Evolutionary conservation across 2,113 vertebrate genomes (phyloP).

Genomic region (Scopus umbretta): DNA sequence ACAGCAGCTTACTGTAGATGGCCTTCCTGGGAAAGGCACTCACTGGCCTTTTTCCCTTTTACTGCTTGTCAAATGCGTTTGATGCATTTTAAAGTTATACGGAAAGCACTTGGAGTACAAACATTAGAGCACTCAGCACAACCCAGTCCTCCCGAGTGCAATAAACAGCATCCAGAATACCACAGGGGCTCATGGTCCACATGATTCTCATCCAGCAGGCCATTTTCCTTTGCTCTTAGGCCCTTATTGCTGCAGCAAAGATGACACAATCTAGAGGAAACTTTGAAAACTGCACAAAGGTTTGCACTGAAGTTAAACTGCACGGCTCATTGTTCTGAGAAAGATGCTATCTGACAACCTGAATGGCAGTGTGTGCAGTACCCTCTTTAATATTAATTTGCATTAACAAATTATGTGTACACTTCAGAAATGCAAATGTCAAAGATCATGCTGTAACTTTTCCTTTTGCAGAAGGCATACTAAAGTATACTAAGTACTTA

Average conservation of each 20-base stretch:
- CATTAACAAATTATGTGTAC: neutral
- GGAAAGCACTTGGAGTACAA: neutral
- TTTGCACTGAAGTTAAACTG: neutral
- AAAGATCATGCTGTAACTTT: neutral
- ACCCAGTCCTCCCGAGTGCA: neutral
- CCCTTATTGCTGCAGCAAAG: neutral
- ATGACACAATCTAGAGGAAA: neutral
- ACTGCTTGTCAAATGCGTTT: neutral
- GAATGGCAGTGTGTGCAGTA: fast-evolving
- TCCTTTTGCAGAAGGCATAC: neutral
- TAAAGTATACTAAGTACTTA: neutral
- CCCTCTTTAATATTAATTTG: neutral
- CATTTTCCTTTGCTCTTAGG: neutral
- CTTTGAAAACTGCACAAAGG: neutral
- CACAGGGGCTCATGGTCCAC: neutral
- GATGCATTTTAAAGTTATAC: neutral
- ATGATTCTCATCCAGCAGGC: neutral
- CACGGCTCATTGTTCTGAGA: neutral
- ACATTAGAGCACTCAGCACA: neutral
- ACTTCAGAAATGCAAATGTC: neutral
- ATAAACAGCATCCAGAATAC: neutral
- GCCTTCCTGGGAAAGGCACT: neutral
- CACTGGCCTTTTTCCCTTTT: neutral
- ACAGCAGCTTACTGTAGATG: neutral
- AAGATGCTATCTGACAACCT: neutral